A percentile compares a stretch with the other conserved stretches of the same genome.
Conservation (phyloP, 2,888 invertebrate species). For the Macrosiphum euphorbiae region DNA sequence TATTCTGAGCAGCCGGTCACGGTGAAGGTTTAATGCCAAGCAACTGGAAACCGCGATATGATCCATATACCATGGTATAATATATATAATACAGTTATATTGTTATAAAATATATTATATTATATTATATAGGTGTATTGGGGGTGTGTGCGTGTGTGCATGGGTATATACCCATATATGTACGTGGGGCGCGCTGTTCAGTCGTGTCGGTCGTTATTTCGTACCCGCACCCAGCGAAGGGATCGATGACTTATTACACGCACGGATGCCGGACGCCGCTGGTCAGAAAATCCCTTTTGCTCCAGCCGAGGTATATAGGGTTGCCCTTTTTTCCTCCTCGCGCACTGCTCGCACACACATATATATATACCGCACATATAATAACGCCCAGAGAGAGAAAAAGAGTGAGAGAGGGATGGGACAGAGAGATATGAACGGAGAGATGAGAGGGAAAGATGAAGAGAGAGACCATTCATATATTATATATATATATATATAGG, state of each 20-base stretch:
- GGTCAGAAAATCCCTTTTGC: conserved; percentile 63
- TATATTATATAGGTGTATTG: background rate
- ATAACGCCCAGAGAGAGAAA: conserved; percentile 5
- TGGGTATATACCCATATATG: background rate
- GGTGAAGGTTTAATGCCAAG: background rate
- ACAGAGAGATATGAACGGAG: background rate
- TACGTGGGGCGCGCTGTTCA: background rate
- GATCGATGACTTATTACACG: conserved; percentile 64
- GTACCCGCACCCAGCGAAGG: conserved; percentile 23
- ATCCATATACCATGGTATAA: conserved; percentile 2
- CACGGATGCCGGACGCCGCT: conserved; percentile 59
- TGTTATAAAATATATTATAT: background rate
- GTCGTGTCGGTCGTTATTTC: conserved; percentile 45
- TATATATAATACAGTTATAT: background rate
- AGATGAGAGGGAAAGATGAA: background rate
- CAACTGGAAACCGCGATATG: background rate
- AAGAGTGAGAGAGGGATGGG: background rate
- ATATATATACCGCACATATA: background rate
- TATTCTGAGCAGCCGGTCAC: background rate
- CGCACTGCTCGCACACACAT: background rate
- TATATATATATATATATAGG: background rate
- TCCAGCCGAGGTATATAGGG: conserved; percentile 50
- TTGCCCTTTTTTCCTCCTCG: conserved; percentile 48
- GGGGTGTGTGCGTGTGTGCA: background rate
- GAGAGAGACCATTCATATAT: background rate